Evolutionary conservation across 2,797 vertebrate genomes (phyloP).

Genomic region (Scleropages formosus): DNA sequence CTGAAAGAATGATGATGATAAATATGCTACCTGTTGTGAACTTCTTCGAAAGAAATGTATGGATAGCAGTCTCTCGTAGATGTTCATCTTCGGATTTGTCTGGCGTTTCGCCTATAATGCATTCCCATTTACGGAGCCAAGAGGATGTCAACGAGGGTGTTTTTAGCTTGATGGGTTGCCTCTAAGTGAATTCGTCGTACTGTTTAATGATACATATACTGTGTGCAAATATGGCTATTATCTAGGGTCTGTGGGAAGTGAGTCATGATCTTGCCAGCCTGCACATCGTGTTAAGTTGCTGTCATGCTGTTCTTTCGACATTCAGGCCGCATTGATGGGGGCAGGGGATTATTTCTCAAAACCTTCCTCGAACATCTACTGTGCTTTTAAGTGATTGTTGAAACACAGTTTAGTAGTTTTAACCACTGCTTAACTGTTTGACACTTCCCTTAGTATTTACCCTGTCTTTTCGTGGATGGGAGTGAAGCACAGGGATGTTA

Average conservation of each 20-base stretch:
- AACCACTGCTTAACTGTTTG: neutral
- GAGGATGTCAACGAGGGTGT: neutral
- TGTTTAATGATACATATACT: constrained; percentile 10
- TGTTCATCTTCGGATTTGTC: constrained; percentile 4
- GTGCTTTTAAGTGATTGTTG: no score
- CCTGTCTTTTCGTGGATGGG: no score
- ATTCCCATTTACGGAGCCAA: neutral
- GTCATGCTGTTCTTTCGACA: constrained; percentile 20
- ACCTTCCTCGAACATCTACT: neutral
- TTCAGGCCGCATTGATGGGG: neutral
- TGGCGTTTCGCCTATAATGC: neutral
- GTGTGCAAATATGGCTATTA: constrained; percentile 3
- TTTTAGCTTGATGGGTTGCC: neutral
- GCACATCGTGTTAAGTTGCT: neutral
- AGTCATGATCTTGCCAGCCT: neutral
- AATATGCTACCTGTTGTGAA: neutral
- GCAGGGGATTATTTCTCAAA: neutral
- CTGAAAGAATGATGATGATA: constrained; percentile 18
- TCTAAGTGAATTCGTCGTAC: neutral
- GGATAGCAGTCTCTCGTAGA: neutral
- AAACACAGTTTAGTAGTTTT: neutral
- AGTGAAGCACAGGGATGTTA: neutral
- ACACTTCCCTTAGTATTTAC: no score
- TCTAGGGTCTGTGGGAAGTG: neutral
- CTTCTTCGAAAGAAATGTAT: neutral